Percentiles rank a stretch among this genome's conserved stretches.
Conservation (phyloP, 2,888 invertebrate species). For the Stenichneumon culpator region DNA sequence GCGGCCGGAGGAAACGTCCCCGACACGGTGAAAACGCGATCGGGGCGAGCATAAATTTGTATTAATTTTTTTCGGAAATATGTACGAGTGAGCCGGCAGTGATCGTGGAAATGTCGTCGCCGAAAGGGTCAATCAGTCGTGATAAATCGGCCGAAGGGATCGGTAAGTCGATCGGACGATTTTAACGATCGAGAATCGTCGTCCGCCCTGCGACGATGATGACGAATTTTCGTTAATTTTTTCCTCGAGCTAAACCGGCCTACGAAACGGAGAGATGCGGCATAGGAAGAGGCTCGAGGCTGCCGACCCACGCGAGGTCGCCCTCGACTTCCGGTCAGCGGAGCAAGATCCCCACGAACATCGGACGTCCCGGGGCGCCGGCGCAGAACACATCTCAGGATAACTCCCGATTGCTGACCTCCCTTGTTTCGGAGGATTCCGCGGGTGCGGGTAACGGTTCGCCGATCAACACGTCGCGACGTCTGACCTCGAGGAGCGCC, state of each 20-base stretch:
- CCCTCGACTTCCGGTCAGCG: conserved; percentile 59
- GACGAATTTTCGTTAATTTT: neutral
- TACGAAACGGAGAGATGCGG: conserved; percentile 43
- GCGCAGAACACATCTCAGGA: conserved; percentile 27
- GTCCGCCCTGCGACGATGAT: neutral
- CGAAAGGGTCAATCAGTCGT: conserved; percentile 23
- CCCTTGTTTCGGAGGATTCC: conserved; percentile 44
- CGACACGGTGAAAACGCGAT: conserved; percentile 16
- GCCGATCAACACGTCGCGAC: conserved; percentile 52
- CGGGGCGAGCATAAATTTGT: conserved; percentile 15
- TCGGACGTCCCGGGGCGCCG: conserved; percentile 33
- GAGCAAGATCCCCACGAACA: conserved; percentile 68
- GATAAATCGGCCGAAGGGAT: conserved; percentile 30
- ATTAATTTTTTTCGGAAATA: conserved; percentile 47
- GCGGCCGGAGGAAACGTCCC: conserved; percentile 17
- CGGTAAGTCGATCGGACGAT: conserved; percentile 37
- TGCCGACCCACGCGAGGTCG: conserved; percentile 52
- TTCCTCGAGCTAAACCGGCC: conserved; percentile 28
- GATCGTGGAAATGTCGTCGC: conserved; percentile 45
- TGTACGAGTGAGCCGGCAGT: conserved; percentile 25
- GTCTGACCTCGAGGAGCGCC: conserved; percentile 61
- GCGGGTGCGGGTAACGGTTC: conserved; percentile 21
- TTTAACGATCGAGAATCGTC: neutral
- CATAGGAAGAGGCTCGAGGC: conserved; percentile 42
- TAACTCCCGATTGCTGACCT: conserved; percentile 22